Percentiles rank a stretch among this genome's conserved stretches.
phyloP scores from a whole-genome alignment of 1,140 invertebrate species.

The Rhyacophila brunnea region DNA sequence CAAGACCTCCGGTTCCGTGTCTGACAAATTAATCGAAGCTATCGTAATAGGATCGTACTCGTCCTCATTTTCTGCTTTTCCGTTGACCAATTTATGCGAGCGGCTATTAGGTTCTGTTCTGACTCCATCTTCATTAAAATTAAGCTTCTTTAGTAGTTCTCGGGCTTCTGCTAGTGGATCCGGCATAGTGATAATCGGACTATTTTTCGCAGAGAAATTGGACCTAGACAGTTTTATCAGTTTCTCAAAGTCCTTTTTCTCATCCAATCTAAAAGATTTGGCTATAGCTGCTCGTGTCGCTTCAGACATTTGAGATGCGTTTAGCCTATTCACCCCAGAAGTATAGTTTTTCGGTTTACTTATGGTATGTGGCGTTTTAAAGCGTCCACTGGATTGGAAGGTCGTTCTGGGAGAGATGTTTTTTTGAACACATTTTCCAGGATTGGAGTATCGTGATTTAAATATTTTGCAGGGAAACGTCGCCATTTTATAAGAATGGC shows the following conservation, averaged over 20 bases:
- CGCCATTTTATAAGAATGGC: not conserved
- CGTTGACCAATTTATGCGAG: not conserved
- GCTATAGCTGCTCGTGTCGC: constrained; percentile 36
- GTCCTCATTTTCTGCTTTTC: constrained; percentile 21
- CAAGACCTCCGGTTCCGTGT: constrained; percentile 49
- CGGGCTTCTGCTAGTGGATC: constrained; percentile 9
- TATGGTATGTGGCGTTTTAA: constrained; percentile 14
- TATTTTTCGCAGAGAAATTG: constrained; percentile 40
- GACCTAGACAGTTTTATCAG: constrained; percentile 45
- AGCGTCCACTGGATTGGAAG: constrained; percentile 4
- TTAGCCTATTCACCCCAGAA: not conserved
- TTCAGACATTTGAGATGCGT: not conserved
- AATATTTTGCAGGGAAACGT: not conserved
- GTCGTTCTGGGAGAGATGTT: not conserved
- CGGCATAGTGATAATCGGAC: not conserved
- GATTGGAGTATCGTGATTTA: constrained; percentile 4
- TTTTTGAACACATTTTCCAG: not conserved
- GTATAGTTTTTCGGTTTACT: constrained; percentile 9
- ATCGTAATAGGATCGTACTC: constrained; percentile 50
- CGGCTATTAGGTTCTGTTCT: not conserved
- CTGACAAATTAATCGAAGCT: constrained; percentile 49
- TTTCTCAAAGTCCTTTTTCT: constrained; percentile 49
- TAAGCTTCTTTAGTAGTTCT: not conserved
- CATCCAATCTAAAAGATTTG: constrained; percentile 51
- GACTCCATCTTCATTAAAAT: not conserved